Conservation (phyloP, 2,888 invertebrate genomes). For the Amorpha juglandis region DNA sequence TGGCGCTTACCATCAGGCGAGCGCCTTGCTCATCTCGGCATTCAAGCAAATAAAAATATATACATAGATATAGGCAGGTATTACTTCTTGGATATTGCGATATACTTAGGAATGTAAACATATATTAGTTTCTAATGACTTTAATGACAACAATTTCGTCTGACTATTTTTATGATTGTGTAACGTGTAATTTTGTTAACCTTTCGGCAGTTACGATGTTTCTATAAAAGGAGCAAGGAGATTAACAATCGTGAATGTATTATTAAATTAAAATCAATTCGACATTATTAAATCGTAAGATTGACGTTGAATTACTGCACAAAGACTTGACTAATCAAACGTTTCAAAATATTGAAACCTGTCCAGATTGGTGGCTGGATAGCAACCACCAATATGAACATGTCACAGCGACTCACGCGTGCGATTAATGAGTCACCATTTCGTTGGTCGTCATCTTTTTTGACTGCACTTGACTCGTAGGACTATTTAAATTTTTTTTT, state of each 20-base stretch:
- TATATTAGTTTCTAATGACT: background rate
- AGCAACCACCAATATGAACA: background rate
- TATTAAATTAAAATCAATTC: conserved; percentile 20
- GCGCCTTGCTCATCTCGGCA: no score
- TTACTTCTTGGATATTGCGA: no score
- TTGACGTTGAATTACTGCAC: conserved; percentile 16
- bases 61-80: no score
- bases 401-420: background rate
- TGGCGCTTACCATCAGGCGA: no score
- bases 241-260: conserved; percentile 14
- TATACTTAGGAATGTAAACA: no score
- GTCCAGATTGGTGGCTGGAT: background rate
- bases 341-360: conserved; percentile 1
- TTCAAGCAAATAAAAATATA: no score
- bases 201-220: conserved; percentile 4
- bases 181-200: conserved; percentile 10
- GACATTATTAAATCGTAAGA: background rate
- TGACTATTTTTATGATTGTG: background rate
- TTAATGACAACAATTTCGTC: conserved; percentile 2
- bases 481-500: no score
- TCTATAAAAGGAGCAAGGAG: conserved; percentile 21
- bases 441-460: background rate
- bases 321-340: conserved; percentile 20
- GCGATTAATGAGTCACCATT: background rate
- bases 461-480: no score